A percentile compares a stretch with the other conserved stretches of the same genome.
These are phyloP conservation scores for Drosophila nebulosa DNA, from an alignment of 1,140 invertebrate species.

Conservation along the genomic window DNA sequence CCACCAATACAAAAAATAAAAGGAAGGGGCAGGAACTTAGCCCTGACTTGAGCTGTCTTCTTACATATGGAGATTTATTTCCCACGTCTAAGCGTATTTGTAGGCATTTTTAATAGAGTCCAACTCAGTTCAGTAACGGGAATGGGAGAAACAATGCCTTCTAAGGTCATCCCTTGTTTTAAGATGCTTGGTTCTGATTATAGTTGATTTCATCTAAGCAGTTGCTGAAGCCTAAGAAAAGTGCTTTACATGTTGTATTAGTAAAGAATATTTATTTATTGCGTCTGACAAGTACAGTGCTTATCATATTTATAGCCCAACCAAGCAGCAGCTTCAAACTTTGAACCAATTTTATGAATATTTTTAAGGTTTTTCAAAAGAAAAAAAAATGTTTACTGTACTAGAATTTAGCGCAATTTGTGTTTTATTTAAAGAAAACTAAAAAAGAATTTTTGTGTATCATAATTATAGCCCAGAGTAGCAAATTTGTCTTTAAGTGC, in stretches of 20 bases:
- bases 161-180: background rate
- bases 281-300: background rate
- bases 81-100: slow-evolving; percentile 66
- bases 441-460: too few species aligned
- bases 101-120: slow-evolving; percentile 75
- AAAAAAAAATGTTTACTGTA: too few species aligned
- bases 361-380: too few species aligned
- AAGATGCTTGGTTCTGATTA: background rate
- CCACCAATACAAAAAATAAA: background rate
- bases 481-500: too few species aligned
- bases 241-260: background rate
- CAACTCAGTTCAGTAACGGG: background rate
- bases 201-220: background rate
- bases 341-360: too few species aligned
- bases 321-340: too few species aligned
- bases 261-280: background rate
- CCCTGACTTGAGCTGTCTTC: slow-evolving; percentile 45
- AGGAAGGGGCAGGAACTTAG: background rate
- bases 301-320: too few species aligned
- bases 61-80: slow-evolving; percentile 76
- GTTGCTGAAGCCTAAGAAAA: background rate
- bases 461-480: too few species aligned
- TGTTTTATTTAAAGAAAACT: too few species aligned
- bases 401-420: too few species aligned
- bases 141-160: too few species aligned